Percentiles rank a stretch among this genome's conserved stretches.
phyloP scores from a whole-genome alignment of 1,140 invertebrate genomes.

The Lepidurus couesii region DNA sequence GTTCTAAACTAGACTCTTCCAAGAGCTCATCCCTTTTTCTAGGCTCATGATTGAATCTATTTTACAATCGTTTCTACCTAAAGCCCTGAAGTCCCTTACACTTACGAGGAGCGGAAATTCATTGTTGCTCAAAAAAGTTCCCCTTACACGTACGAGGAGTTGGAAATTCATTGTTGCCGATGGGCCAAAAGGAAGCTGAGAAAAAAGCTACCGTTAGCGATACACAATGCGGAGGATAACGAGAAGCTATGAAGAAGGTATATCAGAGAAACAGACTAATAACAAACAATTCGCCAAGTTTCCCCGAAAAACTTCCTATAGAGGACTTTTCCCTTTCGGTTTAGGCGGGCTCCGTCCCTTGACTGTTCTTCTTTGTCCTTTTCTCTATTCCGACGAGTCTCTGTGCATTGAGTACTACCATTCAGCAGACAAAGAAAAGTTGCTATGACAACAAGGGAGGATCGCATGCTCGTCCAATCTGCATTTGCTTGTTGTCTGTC shows the following conservation, averaged over 20 bases:
- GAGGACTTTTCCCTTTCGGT: neutral
- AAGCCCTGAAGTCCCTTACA: neutral
- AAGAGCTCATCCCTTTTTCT: neutral
- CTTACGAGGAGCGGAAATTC: neutral
- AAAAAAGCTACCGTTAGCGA: neutral
- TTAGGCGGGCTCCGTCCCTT: neutral
- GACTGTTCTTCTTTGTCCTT: neutral
- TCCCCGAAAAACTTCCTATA: neutral
- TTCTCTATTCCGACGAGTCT: neutral
- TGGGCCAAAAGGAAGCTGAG: neutral
- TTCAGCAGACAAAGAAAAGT: constrained; percentile 15
- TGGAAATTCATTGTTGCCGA: neutral
- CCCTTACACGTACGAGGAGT: neutral
- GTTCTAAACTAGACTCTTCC: neutral
- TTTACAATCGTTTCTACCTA: neutral
- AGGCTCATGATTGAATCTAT: constrained; percentile 6
- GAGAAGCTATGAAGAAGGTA: neutral
- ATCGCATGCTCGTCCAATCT: constrained; percentile 14
- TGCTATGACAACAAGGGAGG: constrained; percentile 16
- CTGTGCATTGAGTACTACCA: neutral
- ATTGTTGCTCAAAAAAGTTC: neutral
- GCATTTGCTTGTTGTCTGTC: constrained; percentile 11
- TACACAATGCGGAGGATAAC: neutral
- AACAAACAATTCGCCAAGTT: constrained; percentile 3
- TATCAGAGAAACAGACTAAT: neutral